A percentile compares a stretch with the other conserved stretches of the same genome.
Evolutionary conservation across 2,113 vertebrate species (phyloP).

Genomic region (Coreoperca whiteheadi): DNA sequence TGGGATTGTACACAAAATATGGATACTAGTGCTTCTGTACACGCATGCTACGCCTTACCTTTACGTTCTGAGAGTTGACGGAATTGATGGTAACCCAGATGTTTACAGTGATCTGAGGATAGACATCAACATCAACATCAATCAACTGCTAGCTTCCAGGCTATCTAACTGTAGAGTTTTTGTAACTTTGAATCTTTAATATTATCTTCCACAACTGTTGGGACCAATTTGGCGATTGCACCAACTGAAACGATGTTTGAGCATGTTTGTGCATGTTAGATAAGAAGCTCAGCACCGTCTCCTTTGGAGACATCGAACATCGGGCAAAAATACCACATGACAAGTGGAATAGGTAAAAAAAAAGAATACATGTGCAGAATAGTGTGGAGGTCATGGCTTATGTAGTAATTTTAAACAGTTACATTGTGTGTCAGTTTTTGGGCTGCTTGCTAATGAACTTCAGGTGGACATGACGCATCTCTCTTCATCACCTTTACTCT

Average conservation of each 20-base stretch:
- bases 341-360: background rate
- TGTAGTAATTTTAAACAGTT: background rate
- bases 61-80: slow-evolving; percentile 26
- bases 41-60: slow-evolving; percentile 1
- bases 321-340: background rate
- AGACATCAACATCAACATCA: slow-evolving; percentile 37
- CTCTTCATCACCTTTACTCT: slow-evolving; percentile 9
- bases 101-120: slow-evolving; percentile 32
- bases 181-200: slow-evolving; percentile 53
- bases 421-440: background rate
- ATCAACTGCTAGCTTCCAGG: slow-evolving; percentile 13
- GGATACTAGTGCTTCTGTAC: background rate
- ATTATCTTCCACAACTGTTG: slow-evolving; percentile 33
- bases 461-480: slow-evolving; percentile 6
- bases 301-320: background rate
- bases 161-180: slow-evolving; percentile 22
- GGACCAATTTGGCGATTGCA: slow-evolving; percentile 20
- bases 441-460: slow-evolving; percentile 20
- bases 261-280: slow-evolving; percentile 28
- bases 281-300: slow-evolving; percentile 17
- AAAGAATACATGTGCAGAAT: background rate
- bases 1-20: slow-evolving; percentile 27
- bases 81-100: slow-evolving; percentile 13
- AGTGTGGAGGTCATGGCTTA: slow-evolving; percentile 17
- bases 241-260: slow-evolving; percentile 26